Conservation (phyloP, 2,888 invertebrate genomes). For the Acleris laterana region DNA sequence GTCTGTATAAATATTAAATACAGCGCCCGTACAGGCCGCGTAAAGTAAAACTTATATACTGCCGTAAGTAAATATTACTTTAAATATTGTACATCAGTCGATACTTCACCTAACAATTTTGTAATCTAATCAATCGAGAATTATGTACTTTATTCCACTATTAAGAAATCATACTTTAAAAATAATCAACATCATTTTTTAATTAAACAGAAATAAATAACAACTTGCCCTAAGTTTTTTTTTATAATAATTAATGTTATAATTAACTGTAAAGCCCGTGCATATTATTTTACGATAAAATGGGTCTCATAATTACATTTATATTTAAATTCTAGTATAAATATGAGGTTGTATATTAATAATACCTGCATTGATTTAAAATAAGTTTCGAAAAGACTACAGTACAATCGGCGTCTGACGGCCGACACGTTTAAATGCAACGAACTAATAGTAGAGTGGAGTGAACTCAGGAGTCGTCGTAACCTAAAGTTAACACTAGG, state of each 20-base stretch:
- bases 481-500: slow-evolving; percentile 80
- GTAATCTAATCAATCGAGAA: slow-evolving; percentile 80
- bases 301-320: slow-evolving; percentile 80
- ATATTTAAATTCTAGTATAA: slow-evolving; percentile 81
- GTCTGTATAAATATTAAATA: slow-evolving; percentile 71
- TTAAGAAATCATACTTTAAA: slow-evolving; percentile 76
- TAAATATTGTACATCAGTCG: slow-evolving; percentile 84
- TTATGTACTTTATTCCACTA: slow-evolving; percentile 82
- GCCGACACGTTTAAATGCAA: slow-evolving; percentile 77
- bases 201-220: slow-evolving; percentile 87
- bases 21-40: slow-evolving; percentile 65
- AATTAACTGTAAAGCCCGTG: slow-evolving; percentile 84
- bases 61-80: slow-evolving; percentile 81
- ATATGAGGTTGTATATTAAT: slow-evolving; percentile 83
- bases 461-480: slow-evolving; percentile 72
- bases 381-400: slow-evolving; percentile 78
- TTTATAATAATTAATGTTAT: slow-evolving; percentile 82
- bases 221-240: slow-evolving; percentile 82
- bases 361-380: slow-evolving; percentile 84
- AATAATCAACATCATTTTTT: slow-evolving; percentile 81
- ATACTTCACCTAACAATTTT: slow-evolving; percentile 82
- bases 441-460: slow-evolving; percentile 65
- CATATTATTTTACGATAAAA: slow-evolving; percentile 79
- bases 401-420: slow-evolving; percentile 62
- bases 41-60: slow-evolving; percentile 80